Evolutionary conservation across 1,140 invertebrate genomes (phyloP).

Genomic region (Zaprionus camerounensis): DNA sequence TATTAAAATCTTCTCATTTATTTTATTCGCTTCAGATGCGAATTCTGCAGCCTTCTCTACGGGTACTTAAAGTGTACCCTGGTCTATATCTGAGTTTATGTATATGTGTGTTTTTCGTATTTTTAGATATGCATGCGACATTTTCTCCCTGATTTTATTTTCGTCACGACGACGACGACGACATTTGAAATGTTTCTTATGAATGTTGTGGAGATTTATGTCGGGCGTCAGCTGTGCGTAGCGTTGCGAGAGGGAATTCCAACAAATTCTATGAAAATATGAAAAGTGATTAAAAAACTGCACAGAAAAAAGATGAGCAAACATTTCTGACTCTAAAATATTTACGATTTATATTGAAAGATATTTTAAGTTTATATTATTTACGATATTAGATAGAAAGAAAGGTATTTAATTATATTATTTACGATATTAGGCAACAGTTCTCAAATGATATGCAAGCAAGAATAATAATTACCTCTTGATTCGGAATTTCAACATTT

Average conservation of each 20-base stretch:
- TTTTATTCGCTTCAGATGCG: conserved; percentile 27
- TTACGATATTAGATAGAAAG: not conserved
- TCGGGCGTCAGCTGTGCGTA: conserved; percentile 20
- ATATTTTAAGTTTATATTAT: not conserved
- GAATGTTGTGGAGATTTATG: conserved; percentile 33
- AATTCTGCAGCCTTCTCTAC: conserved; percentile 12
- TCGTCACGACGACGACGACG: conserved; percentile 20
- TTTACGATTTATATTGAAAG: not conserved
- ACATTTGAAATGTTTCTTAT: conserved; percentile 33
- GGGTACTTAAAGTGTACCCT: conserved; percentile 6
- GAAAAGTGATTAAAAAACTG: not conserved
- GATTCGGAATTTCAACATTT: not conserved
- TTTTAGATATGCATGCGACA: conserved; percentile 43
- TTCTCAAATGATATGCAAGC: not conserved
- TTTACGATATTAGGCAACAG: not conserved
- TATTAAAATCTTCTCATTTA: conserved; percentile 37
- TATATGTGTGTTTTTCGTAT: conserved; percentile 20
- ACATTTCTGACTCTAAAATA: not conserved
- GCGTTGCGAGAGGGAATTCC: conserved; percentile 29
- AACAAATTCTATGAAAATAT: not conserved
- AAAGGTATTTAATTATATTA: not conserved
- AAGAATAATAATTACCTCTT: conserved; percentile 1
- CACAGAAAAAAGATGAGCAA: not conserved
- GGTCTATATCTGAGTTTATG: not conserved
- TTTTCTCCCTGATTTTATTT: conserved; percentile 37